These are phyloP conservation scores for Trichomalopsis sarcophagae DNA, from an alignment of 1,140 invertebrate genomes.

Conservation along the genomic window DNA sequence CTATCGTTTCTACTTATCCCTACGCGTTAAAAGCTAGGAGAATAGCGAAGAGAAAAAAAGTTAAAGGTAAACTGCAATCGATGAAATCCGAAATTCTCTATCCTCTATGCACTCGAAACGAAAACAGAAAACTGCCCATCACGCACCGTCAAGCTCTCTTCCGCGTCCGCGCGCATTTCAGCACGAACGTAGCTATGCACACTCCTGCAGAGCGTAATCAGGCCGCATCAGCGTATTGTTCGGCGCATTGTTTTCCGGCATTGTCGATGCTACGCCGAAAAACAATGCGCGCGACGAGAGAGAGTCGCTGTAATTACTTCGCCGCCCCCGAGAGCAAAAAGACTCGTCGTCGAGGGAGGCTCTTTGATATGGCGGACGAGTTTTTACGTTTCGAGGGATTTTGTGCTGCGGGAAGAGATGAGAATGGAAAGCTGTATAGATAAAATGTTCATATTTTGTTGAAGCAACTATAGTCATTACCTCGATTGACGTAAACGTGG, in stretches of 20 bases:
- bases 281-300: constrained; percentile 11
- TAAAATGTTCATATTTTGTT: too few relatives aligned
- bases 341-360: not conserved
- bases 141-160: not conserved
- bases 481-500: not conserved
- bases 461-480: not conserved
- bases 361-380: not conserved
- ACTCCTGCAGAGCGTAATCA: constrained; percentile 12
- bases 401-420: not conserved
- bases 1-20: too few relatives aligned
- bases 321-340: not conserved
- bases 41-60: too few relatives aligned
- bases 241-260: constrained; percentile 29
- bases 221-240: constrained; percentile 15
- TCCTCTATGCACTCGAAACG: not conserved
- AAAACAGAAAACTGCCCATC: not conserved
- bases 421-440: too few relatives aligned
- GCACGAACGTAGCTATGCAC: not conserved
- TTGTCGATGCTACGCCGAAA: not conserved
- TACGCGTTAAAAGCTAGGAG: too few relatives aligned
- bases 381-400: not conserved
- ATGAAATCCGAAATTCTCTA: not conserved
- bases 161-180: not conserved
- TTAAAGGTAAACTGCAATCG: not conserved
- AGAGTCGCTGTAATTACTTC: not conserved